Conservation (phyloP, 2,888 invertebrate genomes). For the Ferdinandea cuprea region DNA sequence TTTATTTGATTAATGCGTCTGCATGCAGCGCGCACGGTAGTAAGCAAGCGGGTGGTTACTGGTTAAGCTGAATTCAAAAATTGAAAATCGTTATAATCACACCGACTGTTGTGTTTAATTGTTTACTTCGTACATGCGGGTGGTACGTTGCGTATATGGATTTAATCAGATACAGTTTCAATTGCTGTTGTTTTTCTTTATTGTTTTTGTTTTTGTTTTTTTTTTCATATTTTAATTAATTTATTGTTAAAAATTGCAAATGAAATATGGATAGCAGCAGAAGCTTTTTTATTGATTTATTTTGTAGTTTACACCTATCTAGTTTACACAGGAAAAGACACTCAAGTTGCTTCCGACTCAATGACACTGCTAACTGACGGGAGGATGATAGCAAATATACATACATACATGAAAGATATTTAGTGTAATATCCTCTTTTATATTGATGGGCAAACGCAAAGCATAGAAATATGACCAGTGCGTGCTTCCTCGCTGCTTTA, state of each 20-base stretch:
- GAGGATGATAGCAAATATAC: too few species aligned
- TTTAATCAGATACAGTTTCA: slow-evolving; percentile 69
- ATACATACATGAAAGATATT: too few species aligned
- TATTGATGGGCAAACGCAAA: too few species aligned
- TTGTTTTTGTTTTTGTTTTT: slow-evolving; percentile 24
- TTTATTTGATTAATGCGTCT: slow-evolving; percentile 74
- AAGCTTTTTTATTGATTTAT: not conserved
- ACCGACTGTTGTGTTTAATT: slow-evolving; percentile 29
- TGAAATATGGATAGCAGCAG: slow-evolving; percentile 5
- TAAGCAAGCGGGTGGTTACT: not conserved
- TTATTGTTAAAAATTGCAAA: slow-evolving; percentile 31
- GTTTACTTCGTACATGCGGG: slow-evolving; percentile 51
- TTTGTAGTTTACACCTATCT: not conserved
- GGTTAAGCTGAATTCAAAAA: slow-evolving; percentile 55
- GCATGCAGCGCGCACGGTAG: not conserved
- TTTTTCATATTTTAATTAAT: slow-evolving; percentile 49
- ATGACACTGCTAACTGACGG: not conserved
- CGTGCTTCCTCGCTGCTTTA: too few species aligned
- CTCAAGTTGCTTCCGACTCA: not conserved
- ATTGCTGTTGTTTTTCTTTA: slow-evolving; percentile 57
- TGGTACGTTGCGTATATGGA: slow-evolving; percentile 16
- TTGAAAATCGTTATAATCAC: slow-evolving; percentile 69
- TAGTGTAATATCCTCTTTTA: too few species aligned
- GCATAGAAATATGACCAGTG: too few species aligned
- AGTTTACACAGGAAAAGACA: not conserved